A percentile compares a stretch with the other conserved stretches of the same genome.
Conservation (phyloP, 2,113 vertebrate species). For the Psilopsiagon aurifrons region DNA sequence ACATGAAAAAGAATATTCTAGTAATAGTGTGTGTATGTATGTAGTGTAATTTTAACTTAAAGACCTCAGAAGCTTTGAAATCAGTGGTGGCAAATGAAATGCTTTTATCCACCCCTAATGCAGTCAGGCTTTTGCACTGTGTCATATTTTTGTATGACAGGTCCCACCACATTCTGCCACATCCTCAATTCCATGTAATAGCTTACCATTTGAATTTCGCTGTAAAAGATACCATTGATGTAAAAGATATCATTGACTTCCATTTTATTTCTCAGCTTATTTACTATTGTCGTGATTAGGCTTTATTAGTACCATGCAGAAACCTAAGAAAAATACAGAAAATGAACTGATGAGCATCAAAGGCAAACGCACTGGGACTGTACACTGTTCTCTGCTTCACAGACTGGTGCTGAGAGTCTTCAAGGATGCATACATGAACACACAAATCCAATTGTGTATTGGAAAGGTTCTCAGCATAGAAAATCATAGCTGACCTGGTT, state of each 20-base stretch:
- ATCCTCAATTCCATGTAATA: neutral
- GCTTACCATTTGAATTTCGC: fast-evolving
- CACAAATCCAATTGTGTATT: neutral
- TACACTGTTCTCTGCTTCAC: neutral
- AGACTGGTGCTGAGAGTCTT: neutral
- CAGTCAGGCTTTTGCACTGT: neutral
- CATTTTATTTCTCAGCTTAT: neutral
- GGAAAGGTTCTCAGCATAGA: neutral
- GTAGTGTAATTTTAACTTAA: neutral
- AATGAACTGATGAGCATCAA: neutral
- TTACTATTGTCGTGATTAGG: neutral
- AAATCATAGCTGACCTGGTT: neutral
- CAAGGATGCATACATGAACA: neutral
- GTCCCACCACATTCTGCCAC: neutral
- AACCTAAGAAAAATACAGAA: neutral
- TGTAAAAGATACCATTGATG: neutral
- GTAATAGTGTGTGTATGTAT: neutral
- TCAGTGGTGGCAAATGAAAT: neutral
- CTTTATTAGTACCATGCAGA: neutral
- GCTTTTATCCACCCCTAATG: neutral
- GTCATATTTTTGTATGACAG: neutral
- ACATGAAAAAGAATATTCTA: neutral
- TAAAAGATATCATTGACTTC: neutral
- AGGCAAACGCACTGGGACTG: neutral
- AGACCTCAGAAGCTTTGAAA: neutral